A percentile compares a stretch with the other conserved stretches of the same genome.
Evolutionary conservation across 2,888 invertebrate species (phyloP).

Genomic region (Lasioglossum leucozonium): DNA sequence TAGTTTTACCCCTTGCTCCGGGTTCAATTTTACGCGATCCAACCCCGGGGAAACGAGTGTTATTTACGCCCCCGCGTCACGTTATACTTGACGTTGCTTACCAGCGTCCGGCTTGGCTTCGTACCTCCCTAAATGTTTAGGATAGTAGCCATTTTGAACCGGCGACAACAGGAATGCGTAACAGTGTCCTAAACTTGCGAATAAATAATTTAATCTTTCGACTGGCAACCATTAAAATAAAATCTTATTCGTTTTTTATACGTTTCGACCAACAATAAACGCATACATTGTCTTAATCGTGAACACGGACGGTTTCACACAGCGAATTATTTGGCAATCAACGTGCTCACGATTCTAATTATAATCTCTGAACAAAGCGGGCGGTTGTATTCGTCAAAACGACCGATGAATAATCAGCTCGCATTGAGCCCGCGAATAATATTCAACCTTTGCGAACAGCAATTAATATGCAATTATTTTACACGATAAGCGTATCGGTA

Average conservation of each 20-base stretch:
- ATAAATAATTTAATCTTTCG: too few relatives aligned
- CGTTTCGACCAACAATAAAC: neutral
- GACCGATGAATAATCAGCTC: neutral
- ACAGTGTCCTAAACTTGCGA: too few relatives aligned
- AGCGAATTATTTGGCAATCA: neutral
- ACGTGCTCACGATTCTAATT: neutral
- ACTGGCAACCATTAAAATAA: too few relatives aligned
- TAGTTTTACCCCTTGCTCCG: slow-evolving; percentile 32
- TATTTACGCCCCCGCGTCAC: neutral
- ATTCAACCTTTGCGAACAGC: neutral
- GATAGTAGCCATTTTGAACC: too few relatives aligned
- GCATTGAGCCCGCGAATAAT: neutral
- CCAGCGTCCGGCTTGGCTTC: neutral
- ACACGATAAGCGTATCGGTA: neutral
- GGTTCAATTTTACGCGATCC: neutral
- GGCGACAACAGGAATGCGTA: too few relatives aligned
- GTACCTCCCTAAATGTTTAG: neutral
- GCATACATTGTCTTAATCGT: neutral
- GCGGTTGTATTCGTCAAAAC: neutral
- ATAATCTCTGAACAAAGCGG: neutral
- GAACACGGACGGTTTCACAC: too few relatives aligned
- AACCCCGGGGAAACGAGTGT: neutral
- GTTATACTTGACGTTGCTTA: neutral
- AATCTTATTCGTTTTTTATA: too few relatives aligned
- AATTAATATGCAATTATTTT: slow-evolving; percentile 9